phyloP scores from a whole-genome alignment of 2,113 vertebrate genomes.

The Phrynosoma platyrhinos region DNA sequence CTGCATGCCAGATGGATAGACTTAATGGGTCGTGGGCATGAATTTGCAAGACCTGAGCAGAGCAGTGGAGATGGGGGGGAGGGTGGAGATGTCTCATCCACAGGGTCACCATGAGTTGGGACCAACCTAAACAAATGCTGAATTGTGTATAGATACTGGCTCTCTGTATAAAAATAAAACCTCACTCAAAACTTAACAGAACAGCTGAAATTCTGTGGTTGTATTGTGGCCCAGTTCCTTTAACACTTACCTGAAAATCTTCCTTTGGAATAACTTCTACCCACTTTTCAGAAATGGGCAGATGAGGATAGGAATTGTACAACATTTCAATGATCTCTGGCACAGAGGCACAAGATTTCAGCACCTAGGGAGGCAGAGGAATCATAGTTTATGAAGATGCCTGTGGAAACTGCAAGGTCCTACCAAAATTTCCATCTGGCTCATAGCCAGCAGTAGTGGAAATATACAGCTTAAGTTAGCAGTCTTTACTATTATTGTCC shows the following conservation, averaged over 20 bases:
- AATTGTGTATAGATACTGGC: too few species aligned
- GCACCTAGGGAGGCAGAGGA: constrained; percentile 56
- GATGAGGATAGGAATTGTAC: constrained; percentile 78
- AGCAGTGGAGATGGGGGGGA: too few species aligned
- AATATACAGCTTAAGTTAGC: neutral
- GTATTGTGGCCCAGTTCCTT: fast-evolving
- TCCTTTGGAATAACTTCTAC: constrained; percentile 67
- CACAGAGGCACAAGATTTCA: constrained; percentile 65
- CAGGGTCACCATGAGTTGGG: too few species aligned
- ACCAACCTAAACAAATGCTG: too few species aligned
- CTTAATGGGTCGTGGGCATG: too few species aligned
- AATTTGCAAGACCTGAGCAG: too few species aligned
- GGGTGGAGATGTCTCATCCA: too few species aligned
- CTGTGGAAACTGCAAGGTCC: neutral
- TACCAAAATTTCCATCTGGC: neutral
- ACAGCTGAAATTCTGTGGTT: neutral
- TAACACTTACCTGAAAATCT: constrained; percentile 62
- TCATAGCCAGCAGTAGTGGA: neutral
- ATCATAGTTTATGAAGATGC: neutral
- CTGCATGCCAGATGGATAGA: too few species aligned
- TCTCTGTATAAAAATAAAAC: too few species aligned
- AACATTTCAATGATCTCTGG: constrained; percentile 75
- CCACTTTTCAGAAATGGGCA: constrained; percentile 72
- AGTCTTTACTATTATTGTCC: neutral
- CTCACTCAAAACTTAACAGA: too few species aligned